Conservation (phyloP, 2,797 vertebrate genomes). For the Salarias fasciatus region DNA sequence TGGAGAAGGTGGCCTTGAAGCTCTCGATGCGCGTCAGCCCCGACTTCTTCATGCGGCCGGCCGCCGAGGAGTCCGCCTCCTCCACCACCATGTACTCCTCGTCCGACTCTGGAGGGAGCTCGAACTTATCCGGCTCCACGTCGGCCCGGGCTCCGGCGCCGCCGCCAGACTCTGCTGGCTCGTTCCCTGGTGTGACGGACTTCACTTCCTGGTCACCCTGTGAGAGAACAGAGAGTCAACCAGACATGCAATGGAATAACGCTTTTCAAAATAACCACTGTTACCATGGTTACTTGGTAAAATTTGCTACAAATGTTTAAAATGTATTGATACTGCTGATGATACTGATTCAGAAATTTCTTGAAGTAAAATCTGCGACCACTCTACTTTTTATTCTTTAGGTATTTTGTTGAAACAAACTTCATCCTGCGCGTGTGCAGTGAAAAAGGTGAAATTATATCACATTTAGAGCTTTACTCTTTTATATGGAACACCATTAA, state of each 20-base stretch:
- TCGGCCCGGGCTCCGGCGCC: conserved; percentile 39
- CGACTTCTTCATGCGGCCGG: conserved; percentile 87
- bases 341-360: not conserved
- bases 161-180: conserved; percentile 64
- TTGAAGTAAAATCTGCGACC: too few species aligned
- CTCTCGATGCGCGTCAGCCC: conserved; percentile 94
- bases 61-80: conserved; percentile 84
- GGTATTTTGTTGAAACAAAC: too few species aligned
- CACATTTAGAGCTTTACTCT: too few species aligned
- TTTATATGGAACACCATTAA: too few species aligned
- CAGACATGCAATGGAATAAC: too few species aligned
- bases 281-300: not conserved
- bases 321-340: too few species aligned
- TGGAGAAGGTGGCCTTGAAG: conserved; percentile 96
- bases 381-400: too few species aligned
- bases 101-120: conserved; percentile 88
- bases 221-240: conserved; percentile 6
- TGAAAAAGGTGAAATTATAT: too few species aligned
- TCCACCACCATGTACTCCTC: conserved; percentile 96
- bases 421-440: too few species aligned
- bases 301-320: too few species aligned
- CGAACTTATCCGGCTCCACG: conserved; percentile 83
- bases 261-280: too few species aligned
- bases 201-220: conserved; percentile 90
- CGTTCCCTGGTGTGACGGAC: conserved; percentile 45